phyloP scores from a whole-genome alignment of 2,888 invertebrate genomes.

The Rugalucina vietnamica region DNA sequence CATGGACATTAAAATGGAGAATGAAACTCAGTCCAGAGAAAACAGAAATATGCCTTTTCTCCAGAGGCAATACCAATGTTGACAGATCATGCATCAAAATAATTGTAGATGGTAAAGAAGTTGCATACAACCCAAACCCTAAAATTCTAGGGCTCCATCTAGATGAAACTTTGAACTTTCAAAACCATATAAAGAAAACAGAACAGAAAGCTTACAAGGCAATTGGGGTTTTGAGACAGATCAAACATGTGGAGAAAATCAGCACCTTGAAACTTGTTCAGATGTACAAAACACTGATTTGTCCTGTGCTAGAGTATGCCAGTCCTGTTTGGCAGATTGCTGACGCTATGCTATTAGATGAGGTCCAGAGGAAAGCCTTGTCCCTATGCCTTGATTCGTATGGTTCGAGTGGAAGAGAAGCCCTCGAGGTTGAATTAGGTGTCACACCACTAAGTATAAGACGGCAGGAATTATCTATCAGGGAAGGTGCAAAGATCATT shows the following conservation, averaged over 20 bases:
- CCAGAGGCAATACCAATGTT: neutral
- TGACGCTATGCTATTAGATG: neutral
- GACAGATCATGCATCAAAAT: too few relatives aligned
- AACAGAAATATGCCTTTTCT: neutral
- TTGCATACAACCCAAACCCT: neutral
- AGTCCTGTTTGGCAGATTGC: constrained; percentile 23
- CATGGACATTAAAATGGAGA: constrained; percentile 25
- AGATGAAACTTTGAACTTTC: constrained; percentile 16
- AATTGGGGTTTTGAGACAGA: neutral
- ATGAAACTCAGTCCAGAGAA: constrained; percentile 15
- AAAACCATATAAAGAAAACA: neutral
- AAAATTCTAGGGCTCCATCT: constrained; percentile 20
- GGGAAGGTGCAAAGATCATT: constrained; percentile 15
- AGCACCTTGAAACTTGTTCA: neutral
- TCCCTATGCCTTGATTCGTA: constrained; percentile 9
- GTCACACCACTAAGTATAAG: constrained; percentile 25
- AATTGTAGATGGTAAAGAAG: too few relatives aligned
- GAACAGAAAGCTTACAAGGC: neutral
- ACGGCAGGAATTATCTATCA: constrained; percentile 9
- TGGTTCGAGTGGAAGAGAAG: neutral
- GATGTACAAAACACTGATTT: constrained; percentile 9
- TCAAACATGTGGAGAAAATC: constrained; percentile 7
- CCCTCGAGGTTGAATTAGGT: constrained; percentile 2
- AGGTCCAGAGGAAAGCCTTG: constrained; percentile 26
- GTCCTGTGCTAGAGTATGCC: constrained; percentile 29